A percentile compares a stretch with the other conserved stretches of the same genome.
These are phyloP conservation scores for Xestoiulus laeticollis DNA, from an alignment of 2,888 invertebrate genomes.

Conservation along the genomic window DNA sequence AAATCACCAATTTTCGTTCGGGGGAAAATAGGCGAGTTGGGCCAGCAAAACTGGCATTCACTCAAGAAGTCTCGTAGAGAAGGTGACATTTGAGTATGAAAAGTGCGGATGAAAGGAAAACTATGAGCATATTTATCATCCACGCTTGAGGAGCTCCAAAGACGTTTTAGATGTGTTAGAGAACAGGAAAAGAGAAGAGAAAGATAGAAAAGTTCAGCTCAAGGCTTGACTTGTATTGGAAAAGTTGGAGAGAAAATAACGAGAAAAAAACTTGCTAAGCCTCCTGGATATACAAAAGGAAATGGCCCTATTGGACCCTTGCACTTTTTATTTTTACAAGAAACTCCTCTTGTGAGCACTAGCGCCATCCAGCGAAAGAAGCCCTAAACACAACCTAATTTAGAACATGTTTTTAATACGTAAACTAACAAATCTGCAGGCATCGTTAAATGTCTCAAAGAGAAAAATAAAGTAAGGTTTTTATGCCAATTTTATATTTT, in stretches of 20 bases:
- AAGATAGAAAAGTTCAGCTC: conserved; percentile 49
- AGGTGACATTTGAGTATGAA: conserved; percentile 46
- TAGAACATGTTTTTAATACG: too few species aligned
- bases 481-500: too few species aligned
- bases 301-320: background rate
- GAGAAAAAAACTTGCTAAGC: background rate
- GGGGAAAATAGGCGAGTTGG: background rate
- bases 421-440: too few species aligned
- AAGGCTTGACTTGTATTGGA: conserved; percentile 1
- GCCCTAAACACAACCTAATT: background rate
- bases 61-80: conserved; percentile 25
- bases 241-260: background rate
- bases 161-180: conserved; percentile 56
- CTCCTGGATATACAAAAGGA: background rate
- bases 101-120: conserved; percentile 71
- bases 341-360: background rate
- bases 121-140: conserved; percentile 59
- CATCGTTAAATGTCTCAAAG: too few species aligned
- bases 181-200: conserved; percentile 55
- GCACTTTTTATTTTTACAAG: background rate
- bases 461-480: too few species aligned
- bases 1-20: conserved; percentile 43
- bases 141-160: conserved; percentile 47
- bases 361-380: background rate
- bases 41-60: conserved; percentile 14